Evolutionary conservation across 2,113 vertebrate genomes (phyloP).

Genomic region (Ptilonorhynchus violaceus): DNA sequence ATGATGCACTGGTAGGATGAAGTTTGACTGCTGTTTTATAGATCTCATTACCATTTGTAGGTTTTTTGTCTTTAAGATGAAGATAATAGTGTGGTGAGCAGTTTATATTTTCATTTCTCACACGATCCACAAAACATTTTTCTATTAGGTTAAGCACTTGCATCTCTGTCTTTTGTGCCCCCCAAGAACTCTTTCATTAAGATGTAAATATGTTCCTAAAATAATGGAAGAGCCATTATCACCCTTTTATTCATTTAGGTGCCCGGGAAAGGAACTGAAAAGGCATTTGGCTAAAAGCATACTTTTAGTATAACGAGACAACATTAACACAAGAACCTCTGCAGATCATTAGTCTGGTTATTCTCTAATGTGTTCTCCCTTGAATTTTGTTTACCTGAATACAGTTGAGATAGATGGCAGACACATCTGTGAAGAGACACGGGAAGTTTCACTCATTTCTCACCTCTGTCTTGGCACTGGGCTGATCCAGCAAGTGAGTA

Average conservation of each 20-base stretch:
- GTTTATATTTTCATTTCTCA: constrained; percentile 54
- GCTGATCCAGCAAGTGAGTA: background rate
- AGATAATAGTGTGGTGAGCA: constrained; percentile 18
- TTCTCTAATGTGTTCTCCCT: background rate
- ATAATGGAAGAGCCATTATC: constrained; percentile 65
- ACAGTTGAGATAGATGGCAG: background rate
- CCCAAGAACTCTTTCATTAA: constrained; percentile 49
- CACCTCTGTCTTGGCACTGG: background rate
- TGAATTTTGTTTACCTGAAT: background rate
- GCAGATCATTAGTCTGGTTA: background rate
- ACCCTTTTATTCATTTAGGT: constrained; percentile 43
- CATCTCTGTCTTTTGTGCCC: constrained; percentile 15
- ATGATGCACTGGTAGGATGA: background rate
- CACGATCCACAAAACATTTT: background rate
- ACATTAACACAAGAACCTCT: background rate
- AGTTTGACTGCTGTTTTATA: background rate
- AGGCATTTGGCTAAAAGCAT: constrained; percentile 41
- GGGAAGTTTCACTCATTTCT: background rate
- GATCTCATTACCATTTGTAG: background rate
- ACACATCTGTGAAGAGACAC: background rate
- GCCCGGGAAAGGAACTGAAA: constrained; percentile 40
- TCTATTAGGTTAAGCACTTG: constrained; percentile 51
- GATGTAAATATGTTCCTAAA: constrained; percentile 67
- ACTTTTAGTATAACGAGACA: background rate
- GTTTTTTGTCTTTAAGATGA: background rate